Percentiles rank a stretch among this genome's conserved stretches.
Conservation (phyloP, 1,140 invertebrate genomes). For the Macrocentrus cingulum region DNA sequence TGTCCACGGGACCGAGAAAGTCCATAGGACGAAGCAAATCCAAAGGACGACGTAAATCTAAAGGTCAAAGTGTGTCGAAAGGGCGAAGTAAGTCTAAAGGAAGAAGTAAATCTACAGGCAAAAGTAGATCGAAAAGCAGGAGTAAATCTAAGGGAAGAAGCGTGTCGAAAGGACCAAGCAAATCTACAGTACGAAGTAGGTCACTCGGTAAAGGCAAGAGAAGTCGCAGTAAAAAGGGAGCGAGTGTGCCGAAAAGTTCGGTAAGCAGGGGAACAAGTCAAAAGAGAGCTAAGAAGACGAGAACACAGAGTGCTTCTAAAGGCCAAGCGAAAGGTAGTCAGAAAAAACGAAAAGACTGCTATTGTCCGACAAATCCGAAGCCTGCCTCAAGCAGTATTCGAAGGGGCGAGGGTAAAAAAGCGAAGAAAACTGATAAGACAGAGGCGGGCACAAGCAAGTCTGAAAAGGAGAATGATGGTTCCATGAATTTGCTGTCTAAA, state of each 20-base stretch:
- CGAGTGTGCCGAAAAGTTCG: not conserved
- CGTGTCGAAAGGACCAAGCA: constrained; percentile 4
- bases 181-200: not conserved
- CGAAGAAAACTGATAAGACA: not conserved
- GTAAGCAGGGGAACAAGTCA: not conserved
- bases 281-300: not conserved
- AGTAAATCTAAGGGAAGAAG: not conserved
- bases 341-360: not conserved
- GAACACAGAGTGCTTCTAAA: not conserved
- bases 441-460: not conserved
- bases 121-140: constrained; percentile 1
- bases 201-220: constrained; percentile 6
- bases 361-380: not conserved
- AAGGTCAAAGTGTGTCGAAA: not conserved
- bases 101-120: not conserved
- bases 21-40: constrained; percentile 5
- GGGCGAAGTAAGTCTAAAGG: not conserved
- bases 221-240: constrained; percentile 10
- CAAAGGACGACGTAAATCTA: not conserved
- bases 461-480: not conserved
- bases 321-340: not conserved
- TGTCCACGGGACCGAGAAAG: not conserved
- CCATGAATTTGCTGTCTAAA: not conserved
- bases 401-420: not conserved
- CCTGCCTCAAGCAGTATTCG: not conserved